A percentile compares a stretch with the other conserved stretches of the same genome.
These are phyloP conservation scores for Alcis repandata DNA, from an alignment of 2,888 invertebrate genomes.

Conservation along the genomic window DNA sequence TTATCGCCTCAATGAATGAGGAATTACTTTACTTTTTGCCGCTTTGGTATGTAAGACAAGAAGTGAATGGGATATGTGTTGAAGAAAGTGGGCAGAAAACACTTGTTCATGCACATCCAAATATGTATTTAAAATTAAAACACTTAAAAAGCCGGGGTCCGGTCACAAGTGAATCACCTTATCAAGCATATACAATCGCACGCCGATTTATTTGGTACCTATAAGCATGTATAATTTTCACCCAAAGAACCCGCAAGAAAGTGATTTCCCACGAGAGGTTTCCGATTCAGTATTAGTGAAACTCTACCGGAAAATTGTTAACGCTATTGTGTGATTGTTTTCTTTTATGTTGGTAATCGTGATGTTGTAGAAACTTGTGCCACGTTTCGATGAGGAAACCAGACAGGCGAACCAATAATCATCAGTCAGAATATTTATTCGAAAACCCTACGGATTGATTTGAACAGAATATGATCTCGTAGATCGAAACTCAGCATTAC, in stretches of 20 bases:
- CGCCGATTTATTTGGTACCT: constrained; percentile 14
- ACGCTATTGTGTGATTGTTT: constrained; percentile 52
- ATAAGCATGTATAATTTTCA: constrained; percentile 23
- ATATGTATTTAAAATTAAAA: too few species aligned
- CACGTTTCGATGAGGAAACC: constrained; percentile 6
- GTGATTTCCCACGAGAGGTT: constrained; percentile 61
- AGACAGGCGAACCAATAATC: neutral
- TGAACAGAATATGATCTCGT: too few species aligned
- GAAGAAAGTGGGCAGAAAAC: constrained; percentile 23
- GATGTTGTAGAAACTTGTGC: constrained; percentile 10
- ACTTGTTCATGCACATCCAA: neutral
- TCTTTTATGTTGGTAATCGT: constrained; percentile 4
- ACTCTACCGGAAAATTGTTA: constrained; percentile 61
- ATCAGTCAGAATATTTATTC: neutral
- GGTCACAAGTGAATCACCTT: neutral
- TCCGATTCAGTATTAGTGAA: constrained; percentile 58
- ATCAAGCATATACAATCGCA: constrained; percentile 10
- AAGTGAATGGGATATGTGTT: constrained; percentile 11
- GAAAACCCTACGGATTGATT: too few species aligned
- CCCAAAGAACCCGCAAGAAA: constrained; percentile 26
- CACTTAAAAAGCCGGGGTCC: too few species aligned
- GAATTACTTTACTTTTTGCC: constrained; percentile 28
- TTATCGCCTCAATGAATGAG: constrained; percentile 22
- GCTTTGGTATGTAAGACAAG: constrained; percentile 33
- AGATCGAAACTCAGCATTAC: too few species aligned